Evolutionary conservation across 1,140 invertebrate species (phyloP), one percentile per base, ranked within the genome.

Genomic region (Zaprionus vittiger): DNA sequence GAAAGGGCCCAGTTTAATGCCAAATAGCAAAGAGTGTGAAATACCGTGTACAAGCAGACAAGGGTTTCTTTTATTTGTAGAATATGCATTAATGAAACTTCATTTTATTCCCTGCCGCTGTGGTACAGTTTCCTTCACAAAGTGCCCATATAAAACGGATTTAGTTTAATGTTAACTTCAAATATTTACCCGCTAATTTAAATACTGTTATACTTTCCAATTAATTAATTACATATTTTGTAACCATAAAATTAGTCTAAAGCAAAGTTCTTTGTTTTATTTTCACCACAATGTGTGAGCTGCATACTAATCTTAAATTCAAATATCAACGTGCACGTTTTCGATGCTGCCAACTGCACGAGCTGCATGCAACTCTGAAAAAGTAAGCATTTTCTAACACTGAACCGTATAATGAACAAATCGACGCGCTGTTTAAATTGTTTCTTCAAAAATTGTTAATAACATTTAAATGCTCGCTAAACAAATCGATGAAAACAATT

Each of bases 351-450:
- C 49, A 71, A 71, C 67, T 17, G 24, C 5, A 11, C 5, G 5
- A 22, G 4, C 9, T 14, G 14, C 14, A 38, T 41, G 15, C 68
- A 70, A 22, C 68, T 12, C 68, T 62, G 67, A 20, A 31, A 20
- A 56, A 22, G 37, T 12, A 12, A 14, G 1, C 7, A 44, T 52
- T 75, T 24, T 9, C 17, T 14, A 77, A 77, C 68, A 77, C 68
- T 66, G 2, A 5, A 22, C 12, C 20, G 4, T 20, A n/a, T 4
- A 61, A 31, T 26, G 34, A 38, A 38, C 20, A 61, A 26, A 63
- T 59, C 55, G 73, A 76, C 73, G 73, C 73, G 55, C 55, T 71
- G 73, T 76, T 76, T 76, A 72, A 76, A 76, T 65, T 54, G 44
- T 59, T 59, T 64, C 60, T 66, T 73, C 41, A 15, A 72, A 76